phyloP scores from a whole-genome alignment of 2,888 invertebrate genomes.

The Cerastoderma edule region DNA sequence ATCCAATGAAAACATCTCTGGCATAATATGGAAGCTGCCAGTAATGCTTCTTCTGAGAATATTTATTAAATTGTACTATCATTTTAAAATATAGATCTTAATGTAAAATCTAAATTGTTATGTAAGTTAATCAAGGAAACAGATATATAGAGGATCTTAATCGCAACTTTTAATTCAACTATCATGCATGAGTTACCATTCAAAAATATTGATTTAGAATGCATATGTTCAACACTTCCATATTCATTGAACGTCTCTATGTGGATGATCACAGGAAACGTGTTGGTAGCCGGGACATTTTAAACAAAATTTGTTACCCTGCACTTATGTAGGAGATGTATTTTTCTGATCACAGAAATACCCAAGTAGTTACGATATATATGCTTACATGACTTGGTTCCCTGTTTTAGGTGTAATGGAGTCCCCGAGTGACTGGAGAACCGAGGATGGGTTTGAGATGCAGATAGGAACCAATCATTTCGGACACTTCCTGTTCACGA shows the following conservation, averaged over 20 bases:
- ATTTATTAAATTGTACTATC: no score
- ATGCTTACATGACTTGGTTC: background rate
- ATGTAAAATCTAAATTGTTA: no score
- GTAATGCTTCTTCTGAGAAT: no score
- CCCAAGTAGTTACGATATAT: background rate
- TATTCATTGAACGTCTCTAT: background rate
- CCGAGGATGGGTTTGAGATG: constrained; percentile 75
- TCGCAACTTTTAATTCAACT: no score
- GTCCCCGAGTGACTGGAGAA: constrained; percentile 58
- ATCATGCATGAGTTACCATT: no score
- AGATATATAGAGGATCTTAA: no score
- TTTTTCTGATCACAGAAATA: background rate
- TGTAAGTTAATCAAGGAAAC: no score
- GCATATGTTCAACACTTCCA: background rate
- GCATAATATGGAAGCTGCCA: no score
- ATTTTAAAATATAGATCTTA: no score
- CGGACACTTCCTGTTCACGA: constrained; percentile 77
- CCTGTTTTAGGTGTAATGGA: constrained; percentile 61
- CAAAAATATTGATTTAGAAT: no score
- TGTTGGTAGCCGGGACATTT: background rate
- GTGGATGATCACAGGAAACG: background rate
- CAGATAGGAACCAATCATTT: constrained; percentile 76
- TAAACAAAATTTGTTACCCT: background rate
- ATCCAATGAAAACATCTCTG: no score
- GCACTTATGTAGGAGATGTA: background rate